Percentiles rank a stretch among this genome's conserved stretches.
Evolutionary conservation across 2,113 vertebrate species (phyloP).

Genomic region (Scophthalmus maximus): DNA sequence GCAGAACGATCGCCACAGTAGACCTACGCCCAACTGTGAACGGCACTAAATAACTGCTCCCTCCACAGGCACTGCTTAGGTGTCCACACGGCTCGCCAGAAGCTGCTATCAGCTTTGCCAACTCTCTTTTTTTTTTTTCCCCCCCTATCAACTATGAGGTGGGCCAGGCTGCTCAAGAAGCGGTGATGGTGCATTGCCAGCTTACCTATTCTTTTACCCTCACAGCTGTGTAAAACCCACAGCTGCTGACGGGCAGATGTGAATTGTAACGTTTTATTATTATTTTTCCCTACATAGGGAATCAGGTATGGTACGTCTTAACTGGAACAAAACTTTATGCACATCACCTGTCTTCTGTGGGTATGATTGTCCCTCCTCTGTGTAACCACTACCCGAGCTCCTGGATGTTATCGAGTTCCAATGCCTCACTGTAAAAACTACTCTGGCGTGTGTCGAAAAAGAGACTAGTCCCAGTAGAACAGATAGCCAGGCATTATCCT

Average conservation of each 20-base stretch:
- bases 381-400: conserved; percentile 67
- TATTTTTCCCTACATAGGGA: conserved; percentile 41
- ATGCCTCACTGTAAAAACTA: conserved; percentile 33
- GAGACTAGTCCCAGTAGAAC: conserved; percentile 37
- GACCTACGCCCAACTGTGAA: conserved; percentile 75
- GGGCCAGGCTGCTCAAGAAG: conserved; percentile 46
- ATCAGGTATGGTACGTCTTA: conserved; percentile 76
- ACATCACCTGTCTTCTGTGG: conserved; percentile 69
- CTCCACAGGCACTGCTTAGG: conserved; percentile 65
- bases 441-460: not conserved
- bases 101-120: conserved; percentile 64
- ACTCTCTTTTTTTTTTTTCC: conserved; percentile 41
- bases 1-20: conserved; percentile 63
- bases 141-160: conserved; percentile 21
- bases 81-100: conserved; percentile 65
- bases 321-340: conserved; percentile 77
- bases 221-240: conserved; percentile 42
- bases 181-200: conserved; percentile 51
- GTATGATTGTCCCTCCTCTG: conserved; percentile 59
- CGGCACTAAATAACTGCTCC: conserved; percentile 69
- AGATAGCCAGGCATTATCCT: conserved; percentile 44
- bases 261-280: conserved; percentile 66
- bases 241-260: conserved; percentile 57
- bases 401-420: conserved; percentile 41
- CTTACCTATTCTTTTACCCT: conserved; percentile 37